A percentile compares a stretch with the other conserved stretches of the same genome.
Evolutionary conservation across 2,797 vertebrate genomes (phyloP).

Genomic region (Pagetopsis macropterus): DNA sequence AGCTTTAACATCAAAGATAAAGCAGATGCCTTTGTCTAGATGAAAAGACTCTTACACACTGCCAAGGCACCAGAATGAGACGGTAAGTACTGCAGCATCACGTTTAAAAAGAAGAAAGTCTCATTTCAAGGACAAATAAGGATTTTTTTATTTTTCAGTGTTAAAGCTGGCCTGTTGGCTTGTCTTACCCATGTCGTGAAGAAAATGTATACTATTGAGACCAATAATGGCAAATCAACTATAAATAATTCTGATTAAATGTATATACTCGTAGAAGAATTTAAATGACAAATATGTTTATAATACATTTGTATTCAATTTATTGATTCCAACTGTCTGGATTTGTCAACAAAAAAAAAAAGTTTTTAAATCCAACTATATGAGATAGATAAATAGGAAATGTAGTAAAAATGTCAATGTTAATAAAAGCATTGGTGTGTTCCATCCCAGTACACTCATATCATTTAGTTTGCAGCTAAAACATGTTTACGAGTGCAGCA

Average conservation of each 20-base stretch:
- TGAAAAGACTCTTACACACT: neutral
- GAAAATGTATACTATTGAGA: neutral
- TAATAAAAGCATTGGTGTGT: too few species aligned
- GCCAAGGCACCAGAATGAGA: neutral
- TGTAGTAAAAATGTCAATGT: too few species aligned
- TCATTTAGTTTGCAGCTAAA: too few species aligned
- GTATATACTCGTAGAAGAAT: neutral
- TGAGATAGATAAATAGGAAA: neutral
- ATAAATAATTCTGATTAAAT: neutral
- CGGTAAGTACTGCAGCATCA: too few species aligned
- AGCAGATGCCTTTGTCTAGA: neutral
- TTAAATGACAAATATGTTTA: neutral
- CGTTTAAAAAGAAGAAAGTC: too few species aligned
- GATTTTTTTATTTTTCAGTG: neutral
- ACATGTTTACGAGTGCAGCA: too few species aligned
- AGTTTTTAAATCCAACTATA: neutral
- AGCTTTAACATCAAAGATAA: constrained; percentile 1
- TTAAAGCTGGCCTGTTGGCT: neutral
- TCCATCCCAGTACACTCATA: too few species aligned
- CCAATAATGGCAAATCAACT: neutral
- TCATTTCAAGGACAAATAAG: neutral
- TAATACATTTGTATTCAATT: neutral
- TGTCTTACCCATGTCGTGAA: neutral
- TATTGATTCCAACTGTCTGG: neutral
- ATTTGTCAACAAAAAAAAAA: neutral